Evolutionary conservation across 2,888 invertebrate genomes (phyloP).

Genomic region (Melolontha melolontha): DNA sequence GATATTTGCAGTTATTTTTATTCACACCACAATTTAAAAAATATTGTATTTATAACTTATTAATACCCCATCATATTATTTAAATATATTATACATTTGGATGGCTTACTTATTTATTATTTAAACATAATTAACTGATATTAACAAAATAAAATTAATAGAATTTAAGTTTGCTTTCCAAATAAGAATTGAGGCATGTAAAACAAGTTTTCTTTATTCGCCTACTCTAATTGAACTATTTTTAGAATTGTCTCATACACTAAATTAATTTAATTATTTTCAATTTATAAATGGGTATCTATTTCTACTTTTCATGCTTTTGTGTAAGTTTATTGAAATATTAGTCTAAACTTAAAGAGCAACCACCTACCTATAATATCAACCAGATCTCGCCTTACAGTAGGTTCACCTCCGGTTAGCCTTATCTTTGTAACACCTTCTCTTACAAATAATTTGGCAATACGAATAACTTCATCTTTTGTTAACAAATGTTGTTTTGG

Average conservation of each 20-base stretch:
- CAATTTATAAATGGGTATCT: too few relatives aligned
- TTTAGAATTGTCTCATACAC: too few relatives aligned
- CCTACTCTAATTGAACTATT: neutral
- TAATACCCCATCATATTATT: too few relatives aligned
- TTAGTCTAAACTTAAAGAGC: neutral
- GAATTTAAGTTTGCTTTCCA: neutral
- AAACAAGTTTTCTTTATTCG: neutral
- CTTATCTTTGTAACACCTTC: conserved; percentile 94
- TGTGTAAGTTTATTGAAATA: neutral
- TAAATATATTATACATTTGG: too few relatives aligned
- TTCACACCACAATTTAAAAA: too few relatives aligned
- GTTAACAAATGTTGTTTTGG: conserved; percentile 80
- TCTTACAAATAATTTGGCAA: conserved; percentile 86
- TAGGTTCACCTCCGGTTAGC: conserved; percentile 97
- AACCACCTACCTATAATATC: conserved; percentile 80
- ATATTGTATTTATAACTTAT: too few relatives aligned
- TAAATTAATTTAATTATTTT: neutral
- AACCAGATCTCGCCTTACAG: conserved; percentile 87
- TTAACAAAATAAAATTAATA: too few relatives aligned
- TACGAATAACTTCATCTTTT: conserved; percentile 82
- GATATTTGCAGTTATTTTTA: too few relatives aligned
- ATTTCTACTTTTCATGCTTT: too few relatives aligned
- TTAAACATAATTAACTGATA: too few relatives aligned
- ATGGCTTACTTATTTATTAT: too few relatives aligned
- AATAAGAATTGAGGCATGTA: neutral